Percentiles rank a stretch among this genome's conserved stretches.
phyloP scores from a whole-genome alignment of 2,113 vertebrate genomes.

The Pungitius pungitius region DNA sequence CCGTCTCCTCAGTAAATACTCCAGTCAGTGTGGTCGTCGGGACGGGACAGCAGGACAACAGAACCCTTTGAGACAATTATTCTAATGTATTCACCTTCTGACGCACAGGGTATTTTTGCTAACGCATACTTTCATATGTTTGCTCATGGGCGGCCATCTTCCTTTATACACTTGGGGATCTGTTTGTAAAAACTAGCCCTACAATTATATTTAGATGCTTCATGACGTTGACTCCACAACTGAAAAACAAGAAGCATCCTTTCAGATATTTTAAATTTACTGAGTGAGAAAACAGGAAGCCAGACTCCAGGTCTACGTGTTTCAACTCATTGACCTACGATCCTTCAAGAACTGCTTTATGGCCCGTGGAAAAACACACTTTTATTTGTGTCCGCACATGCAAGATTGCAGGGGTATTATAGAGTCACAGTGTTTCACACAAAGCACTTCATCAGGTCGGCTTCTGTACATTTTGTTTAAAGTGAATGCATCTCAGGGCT shows the following conservation, averaged over 20 bases:
- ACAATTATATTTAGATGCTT: conserved; percentile 54
- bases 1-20: conserved; percentile 35
- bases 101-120: conserved; percentile 45
- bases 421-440: conserved; percentile 57
- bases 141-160: conserved; percentile 33
- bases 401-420: conserved; percentile 52
- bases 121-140: conserved; percentile 46
- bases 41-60: conserved; percentile 38
- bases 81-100: conserved; percentile 55
- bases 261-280: conserved; percentile 51
- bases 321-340: conserved; percentile 64
- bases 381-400: conserved; percentile 45
- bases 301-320: conserved; percentile 38
- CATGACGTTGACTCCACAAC: conserved; percentile 35
- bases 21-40: conserved; percentile 30
- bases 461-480: conserved; percentile 11
- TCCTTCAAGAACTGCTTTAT: conserved; percentile 32
- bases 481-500: conserved; percentile 65
- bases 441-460: conserved; percentile 46
- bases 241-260: conserved; percentile 46
- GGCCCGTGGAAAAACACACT: conserved; percentile 53
- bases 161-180: conserved; percentile 39
- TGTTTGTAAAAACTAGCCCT: conserved; percentile 43
- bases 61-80: conserved; percentile 51
- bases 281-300: conserved; percentile 52